Evolutionary conservation across 2,888 invertebrate genomes (phyloP), one percentile per base, ranked within the genome.

Genomic region (Stomorhina lunata): DNA sequence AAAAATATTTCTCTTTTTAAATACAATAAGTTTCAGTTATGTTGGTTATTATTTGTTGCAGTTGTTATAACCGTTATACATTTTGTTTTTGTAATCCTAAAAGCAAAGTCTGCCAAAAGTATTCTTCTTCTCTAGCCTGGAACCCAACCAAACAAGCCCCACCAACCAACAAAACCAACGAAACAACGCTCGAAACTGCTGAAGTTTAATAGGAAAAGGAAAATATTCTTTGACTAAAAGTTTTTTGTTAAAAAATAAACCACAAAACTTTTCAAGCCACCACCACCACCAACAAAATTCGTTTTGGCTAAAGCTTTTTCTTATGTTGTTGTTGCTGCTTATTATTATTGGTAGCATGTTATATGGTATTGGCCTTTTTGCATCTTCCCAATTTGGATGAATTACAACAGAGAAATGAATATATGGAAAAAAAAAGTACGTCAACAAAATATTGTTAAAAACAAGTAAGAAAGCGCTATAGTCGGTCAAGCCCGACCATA

Each of bases 251-350:
- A 55, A 43, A 53, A 48, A 63, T 65, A 65, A 15, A n/a, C 66
- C 72, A 65, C 50, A 73, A 66, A 72, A 80, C 79, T 80, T 73
- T 78, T 78, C 32, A 34, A 34, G 59, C 65, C 34, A 72, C 55
- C 57, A 61, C 32, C 32, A 53, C 12, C 17, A 50, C 32, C n/a
- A n/a, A n/a, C n/a, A n/a, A n/a, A n/a, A 27, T 34, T 27, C 20
- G 17, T 43, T 40, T 65, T 57, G 48, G 45, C 32, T 78, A 17
- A 17, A 43, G 6, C 27, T 29, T 15, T 55, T 34, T 50, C 20
- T 29, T 68, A 7, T 25, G 55, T 17, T 43, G 45, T 32, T 75
- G 9, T 15, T 48, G 22, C 27, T 45, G 2, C n/a, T n/a, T n/a
- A n/a, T n/a, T n/a, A n/a, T n/a, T n/a, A n/a, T n/a, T n/a, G n/a